Base-by-base conservation (phyloP, 2,888 invertebrate genomes). In the Aspidiotus destructor region DNA sequence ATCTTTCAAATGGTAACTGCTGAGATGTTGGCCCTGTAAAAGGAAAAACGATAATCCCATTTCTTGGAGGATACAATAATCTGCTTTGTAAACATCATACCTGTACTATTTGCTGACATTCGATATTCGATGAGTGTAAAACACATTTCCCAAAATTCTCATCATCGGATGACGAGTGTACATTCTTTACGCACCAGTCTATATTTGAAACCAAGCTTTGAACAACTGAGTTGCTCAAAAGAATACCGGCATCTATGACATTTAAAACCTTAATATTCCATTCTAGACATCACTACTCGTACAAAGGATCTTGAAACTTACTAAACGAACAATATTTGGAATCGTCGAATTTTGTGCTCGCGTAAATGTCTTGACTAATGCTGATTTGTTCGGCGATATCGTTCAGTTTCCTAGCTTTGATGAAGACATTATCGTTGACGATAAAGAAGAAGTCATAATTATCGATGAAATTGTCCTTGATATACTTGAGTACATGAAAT, bases 361-460 rank as follows among this genome's bases (percentile, higher is more conserved):
- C 83, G 76, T 94, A 89, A 41, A 95, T 83, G 76, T 93, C 87
- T 77, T 87, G 85, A 74, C 88, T 88, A 68, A 93, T 87, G 76
- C 92, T 92, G 71, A 94, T 84, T 75, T 84, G 84, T 58, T 84
- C 83, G 8, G 89, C 86, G 68, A 92, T 79, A 70, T 87, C 82
- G 41, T 83, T 80, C 61, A 97, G 79, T 67, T 84, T 84, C 60
- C 88, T 84, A 0, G 88, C 88, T 77, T 95, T 89, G 64, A 97
- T 82, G 76, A 89, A 97, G 1, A 88, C 86, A 8, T 83, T 82
- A 78, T 97, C 97, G 57, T 89, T 86, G 60, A 89, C 84, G 62
- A 98, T 80, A 76, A 92, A 88, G 79, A 94, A 96, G 80, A 90
- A 97, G 78, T 97, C 94, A 78, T 88, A 97, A 74, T 89, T 89